Base-by-base conservation (phyloP, 2,888 invertebrate species). In the Orchesellides sinensis region DNA sequence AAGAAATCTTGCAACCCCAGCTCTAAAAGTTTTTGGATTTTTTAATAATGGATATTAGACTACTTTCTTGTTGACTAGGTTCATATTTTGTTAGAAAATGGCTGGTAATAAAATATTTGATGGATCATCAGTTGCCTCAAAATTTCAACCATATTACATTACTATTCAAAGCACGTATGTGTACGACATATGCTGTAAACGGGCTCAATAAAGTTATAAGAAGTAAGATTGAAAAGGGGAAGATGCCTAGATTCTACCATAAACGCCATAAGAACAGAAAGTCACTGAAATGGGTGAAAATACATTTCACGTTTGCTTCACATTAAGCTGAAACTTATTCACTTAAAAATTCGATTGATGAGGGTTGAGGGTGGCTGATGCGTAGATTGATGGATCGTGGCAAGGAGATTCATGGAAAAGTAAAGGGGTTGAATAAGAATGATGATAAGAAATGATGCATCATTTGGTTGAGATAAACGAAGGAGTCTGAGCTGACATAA, bases 51-150 rank as follows among this genome's bases (percentile, higher is more conserved):
- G 5, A 10, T 32, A n/a, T 47, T n/a, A 47, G 4, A 4, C 47
- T n/a, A 47, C 3, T 5, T 47, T 47, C 17, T 4, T 47, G n/a
- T 54, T 23, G 32, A 59, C 17, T 3, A 59, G 23, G 17, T 21
- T 59, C 29, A 27, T 1, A 59, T 29, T 14, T 32, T 61, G 5
- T 40, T 32, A n/a, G 56, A 70, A 61, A 78, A 78, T 79, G 14
- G 35, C 19, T 52, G 14, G 54, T 40, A 79, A 70, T 79, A 79
- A 79, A 79, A 70, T 49, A 45, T 70, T 78, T 79, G 79, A 79
- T 79, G 79, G 79, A 72, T 79, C 79, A 72, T 79, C 70, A 79
- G 25, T 65, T 29, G 19, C 27, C 35, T 45, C 47, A 61, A 49
- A 66, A 72, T 49, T 72, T 49, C 65, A 79, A 72, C 65, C 54